These are phyloP conservation scores for Drosophila auraria DNA, from an alignment of 1,140 invertebrate genomes.

Conservation along the genomic window DNA sequence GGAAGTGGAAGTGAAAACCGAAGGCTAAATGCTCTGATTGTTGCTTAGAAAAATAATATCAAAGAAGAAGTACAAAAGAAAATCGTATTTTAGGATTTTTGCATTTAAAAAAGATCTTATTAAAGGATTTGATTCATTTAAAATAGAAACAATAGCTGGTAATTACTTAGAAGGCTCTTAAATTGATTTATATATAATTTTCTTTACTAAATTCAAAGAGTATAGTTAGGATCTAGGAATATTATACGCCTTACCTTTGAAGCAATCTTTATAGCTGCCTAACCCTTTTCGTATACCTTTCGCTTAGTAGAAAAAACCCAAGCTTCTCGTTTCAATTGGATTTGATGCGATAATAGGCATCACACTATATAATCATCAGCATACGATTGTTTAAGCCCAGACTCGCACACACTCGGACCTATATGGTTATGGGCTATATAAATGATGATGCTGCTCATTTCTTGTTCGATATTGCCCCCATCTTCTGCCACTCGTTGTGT, in stretches of 20 bases:
- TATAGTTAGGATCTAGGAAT: too few species aligned
- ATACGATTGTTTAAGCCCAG: conserved; percentile 38
- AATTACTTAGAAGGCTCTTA: too few species aligned
- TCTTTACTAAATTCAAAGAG: too few species aligned
- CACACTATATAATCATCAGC: conserved; percentile 65
- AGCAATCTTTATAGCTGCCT: not conserved
- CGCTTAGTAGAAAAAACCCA: not conserved
- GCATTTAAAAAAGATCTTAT: too few species aligned
- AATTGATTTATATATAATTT: too few species aligned
- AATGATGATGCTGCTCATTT: conserved; percentile 77
- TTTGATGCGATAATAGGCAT: conserved; percentile 57
- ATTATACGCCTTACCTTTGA: too few species aligned
- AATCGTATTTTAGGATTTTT: not conserved
- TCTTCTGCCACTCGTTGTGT: conserved; percentile 16
- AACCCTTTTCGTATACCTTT: not conserved
- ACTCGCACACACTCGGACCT: not conserved
- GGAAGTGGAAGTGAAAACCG: not conserved
- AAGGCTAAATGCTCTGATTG: not conserved
- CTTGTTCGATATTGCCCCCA: conserved; percentile 59
- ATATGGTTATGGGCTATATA: conserved; percentile 55
- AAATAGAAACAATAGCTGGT: too few species aligned
- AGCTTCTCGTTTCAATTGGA: conserved; percentile 18
- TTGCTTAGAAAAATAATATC: not conserved
- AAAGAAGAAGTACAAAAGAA: not conserved
- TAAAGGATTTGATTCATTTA: too few species aligned